Evolutionary conservation across 2,797 vertebrate species (phyloP).

Genomic region (Pseudocheirus occidentalis): DNA sequence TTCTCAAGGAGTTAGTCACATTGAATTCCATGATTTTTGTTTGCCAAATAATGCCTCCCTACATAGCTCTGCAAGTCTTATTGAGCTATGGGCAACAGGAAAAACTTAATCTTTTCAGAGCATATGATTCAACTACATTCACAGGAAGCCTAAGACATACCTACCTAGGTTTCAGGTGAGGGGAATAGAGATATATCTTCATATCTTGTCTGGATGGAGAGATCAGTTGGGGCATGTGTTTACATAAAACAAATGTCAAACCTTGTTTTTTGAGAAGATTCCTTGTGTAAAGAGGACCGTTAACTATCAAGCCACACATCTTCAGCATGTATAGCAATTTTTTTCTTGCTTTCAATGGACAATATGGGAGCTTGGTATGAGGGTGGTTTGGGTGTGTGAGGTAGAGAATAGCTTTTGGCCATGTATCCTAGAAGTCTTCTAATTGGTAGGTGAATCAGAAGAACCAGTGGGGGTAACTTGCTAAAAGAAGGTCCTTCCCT

Average conservation of each 20-base stretch:
- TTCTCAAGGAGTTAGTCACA: background rate
- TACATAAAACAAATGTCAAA: constrained; percentile 33
- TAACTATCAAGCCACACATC: background rate
- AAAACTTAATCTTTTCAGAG: background rate
- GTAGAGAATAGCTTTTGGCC: background rate
- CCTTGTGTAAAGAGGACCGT: constrained; percentile 58
- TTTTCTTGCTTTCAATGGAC: background rate
- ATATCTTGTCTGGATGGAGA: background rate
- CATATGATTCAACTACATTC: background rate
- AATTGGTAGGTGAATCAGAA: constrained; percentile 23
- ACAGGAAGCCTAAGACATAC: constrained; percentile 1
- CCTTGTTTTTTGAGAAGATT: constrained; percentile 19
- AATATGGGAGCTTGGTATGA: background rate
- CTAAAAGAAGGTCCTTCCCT: background rate
- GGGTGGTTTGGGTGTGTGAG: no score
- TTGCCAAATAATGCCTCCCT: background rate
- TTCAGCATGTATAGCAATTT: background rate
- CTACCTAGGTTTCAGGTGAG: background rate
- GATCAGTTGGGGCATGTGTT: background rate
- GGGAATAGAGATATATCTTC: background rate
- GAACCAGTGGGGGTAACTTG: background rate
- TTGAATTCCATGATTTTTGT: background rate
- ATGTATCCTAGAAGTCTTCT: constrained; percentile 45
- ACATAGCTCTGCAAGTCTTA: background rate
- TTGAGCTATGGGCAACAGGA: background rate